Conservation (phyloP, 2,888 invertebrate genomes). For the Strigamia crassipes region DNA sequence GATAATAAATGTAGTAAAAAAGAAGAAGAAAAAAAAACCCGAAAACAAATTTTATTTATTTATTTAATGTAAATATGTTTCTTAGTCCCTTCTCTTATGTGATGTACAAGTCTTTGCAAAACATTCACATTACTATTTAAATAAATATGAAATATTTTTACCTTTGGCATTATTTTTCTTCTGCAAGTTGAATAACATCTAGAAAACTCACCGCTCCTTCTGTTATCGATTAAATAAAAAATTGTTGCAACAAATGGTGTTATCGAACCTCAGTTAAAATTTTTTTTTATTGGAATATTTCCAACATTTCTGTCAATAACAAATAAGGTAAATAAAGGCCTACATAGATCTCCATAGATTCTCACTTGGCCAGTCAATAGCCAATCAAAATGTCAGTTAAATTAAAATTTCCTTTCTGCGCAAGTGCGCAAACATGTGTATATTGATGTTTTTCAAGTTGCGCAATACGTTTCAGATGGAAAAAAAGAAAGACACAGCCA, state of each 20-base stretch:
- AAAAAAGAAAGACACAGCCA: no score
- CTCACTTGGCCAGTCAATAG: not conserved
- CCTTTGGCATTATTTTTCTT: not conserved
- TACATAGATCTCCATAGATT: not conserved
- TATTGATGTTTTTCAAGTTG: not conserved
- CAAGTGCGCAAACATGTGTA: not conserved
- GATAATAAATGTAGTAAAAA: not conserved
- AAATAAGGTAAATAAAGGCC: not conserved
- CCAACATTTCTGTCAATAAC: not conserved
- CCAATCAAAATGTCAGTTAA: not conserved
- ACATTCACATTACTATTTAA: not conserved
- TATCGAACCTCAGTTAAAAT: not conserved
- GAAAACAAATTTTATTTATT: not conserved
- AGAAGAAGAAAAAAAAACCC: not conserved
- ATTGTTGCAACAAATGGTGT: not conserved
- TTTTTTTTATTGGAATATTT: conserved; percentile 10
- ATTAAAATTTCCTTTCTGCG: not conserved
- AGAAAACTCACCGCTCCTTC: not conserved
- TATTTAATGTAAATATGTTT: not conserved
- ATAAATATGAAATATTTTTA: conserved; percentile 1
- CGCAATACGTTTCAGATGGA: not conserved
- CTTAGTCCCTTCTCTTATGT: not conserved
- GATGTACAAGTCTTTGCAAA: not conserved
- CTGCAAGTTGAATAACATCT: not conserved
- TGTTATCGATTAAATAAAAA: not conserved